Evolutionary conservation across 1,140 invertebrate genomes (phyloP).

Genomic region (Nautilus pompilius): DNA sequence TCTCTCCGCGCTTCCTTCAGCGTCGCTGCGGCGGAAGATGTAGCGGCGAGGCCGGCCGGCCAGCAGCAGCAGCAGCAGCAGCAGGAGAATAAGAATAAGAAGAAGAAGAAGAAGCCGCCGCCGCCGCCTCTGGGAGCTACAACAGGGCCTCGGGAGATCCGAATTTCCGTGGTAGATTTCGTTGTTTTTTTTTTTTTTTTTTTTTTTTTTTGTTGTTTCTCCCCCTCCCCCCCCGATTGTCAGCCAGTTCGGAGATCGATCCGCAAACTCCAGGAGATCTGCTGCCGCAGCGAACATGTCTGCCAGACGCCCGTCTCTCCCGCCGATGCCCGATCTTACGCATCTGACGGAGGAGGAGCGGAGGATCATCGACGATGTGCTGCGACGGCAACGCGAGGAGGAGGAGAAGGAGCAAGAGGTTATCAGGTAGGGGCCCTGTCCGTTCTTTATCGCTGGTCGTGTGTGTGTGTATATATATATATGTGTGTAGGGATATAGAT

Average conservation of each 20-base stretch:
- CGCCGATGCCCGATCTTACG: slow-evolving; percentile 86
- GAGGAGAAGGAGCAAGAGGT: slow-evolving; percentile 80
- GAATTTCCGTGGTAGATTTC: too few relatives aligned
- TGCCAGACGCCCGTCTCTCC: slow-evolving; percentile 44
- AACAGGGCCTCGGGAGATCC: too few relatives aligned
- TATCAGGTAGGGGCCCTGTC: slow-evolving; percentile 36
- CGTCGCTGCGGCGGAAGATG: too few relatives aligned
- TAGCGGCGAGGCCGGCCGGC: too few relatives aligned
- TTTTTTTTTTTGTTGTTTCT: too few relatives aligned
- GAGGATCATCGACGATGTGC: slow-evolving; percentile 94
- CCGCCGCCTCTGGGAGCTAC: too few relatives aligned
- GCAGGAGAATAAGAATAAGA: too few relatives aligned
- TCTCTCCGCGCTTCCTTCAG: too few relatives aligned
- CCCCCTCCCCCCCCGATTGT: too few relatives aligned
- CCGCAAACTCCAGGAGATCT: not conserved
- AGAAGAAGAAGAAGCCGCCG: too few relatives aligned
- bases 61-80: too few relatives aligned
- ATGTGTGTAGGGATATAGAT: not conserved
- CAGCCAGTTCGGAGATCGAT: not conserved
- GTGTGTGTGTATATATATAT: not conserved
- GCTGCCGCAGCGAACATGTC: slow-evolving; percentile 16
- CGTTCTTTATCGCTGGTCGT: not conserved
- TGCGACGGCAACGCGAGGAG: slow-evolving; percentile 93
- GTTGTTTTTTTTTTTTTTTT: too few relatives aligned
- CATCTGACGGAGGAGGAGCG: slow-evolving; percentile 96